phyloP scores from a whole-genome alignment of 1,140 invertebrate genomes.

The Zeugodacus cucurbitae region DNA sequence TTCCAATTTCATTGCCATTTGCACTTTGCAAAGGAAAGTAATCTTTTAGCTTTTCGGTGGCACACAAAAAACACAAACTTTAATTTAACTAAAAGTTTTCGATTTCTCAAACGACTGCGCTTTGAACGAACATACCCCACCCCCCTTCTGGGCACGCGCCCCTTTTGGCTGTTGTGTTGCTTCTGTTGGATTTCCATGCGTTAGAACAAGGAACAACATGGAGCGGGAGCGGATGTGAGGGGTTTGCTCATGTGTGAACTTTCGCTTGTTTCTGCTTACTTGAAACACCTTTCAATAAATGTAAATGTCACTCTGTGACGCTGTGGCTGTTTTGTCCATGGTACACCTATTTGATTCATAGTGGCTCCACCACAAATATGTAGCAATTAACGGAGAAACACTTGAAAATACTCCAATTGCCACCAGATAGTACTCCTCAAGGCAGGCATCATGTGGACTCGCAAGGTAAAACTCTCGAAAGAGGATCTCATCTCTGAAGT shows the following conservation, averaged over 20 bases:
- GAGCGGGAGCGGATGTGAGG: background rate
- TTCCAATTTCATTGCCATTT: conserved; percentile 26
- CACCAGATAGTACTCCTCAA: too few species aligned
- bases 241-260: background rate
- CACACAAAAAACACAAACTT: background rate
- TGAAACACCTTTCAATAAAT: background rate
- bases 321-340: too few species aligned
- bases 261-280: background rate
- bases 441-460: too few species aligned
- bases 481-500: too few species aligned
- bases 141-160: background rate
- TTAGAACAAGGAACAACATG: background rate
- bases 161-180: background rate
- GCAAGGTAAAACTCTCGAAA: too few species aligned
- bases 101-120: background rate
- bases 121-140: background rate
- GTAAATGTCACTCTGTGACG: too few species aligned
- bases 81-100: conserved; percentile 35
- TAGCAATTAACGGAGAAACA: too few species aligned
- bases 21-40: conserved; percentile 2
- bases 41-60: background rate
- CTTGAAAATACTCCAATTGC: too few species aligned
- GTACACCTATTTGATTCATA: too few species aligned
- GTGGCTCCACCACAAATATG: too few species aligned
- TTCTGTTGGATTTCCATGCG: background rate